Base-by-base conservation (phyloP, 2,113 vertebrate species). In the Myocastor coypus region DNA sequence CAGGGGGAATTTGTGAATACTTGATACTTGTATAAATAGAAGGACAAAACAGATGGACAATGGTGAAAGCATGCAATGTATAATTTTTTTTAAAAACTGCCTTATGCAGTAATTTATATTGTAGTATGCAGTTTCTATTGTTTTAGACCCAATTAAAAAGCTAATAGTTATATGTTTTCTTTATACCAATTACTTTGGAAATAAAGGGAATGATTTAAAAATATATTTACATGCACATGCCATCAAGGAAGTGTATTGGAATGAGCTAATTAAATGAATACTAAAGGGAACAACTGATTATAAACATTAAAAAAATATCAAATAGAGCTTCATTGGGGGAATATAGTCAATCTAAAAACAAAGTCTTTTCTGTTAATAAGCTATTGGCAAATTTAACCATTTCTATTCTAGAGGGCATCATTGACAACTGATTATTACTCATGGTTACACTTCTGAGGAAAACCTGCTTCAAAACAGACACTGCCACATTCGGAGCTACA, bases 71-170 rank as follows among this genome's bases (percentile, higher is more conserved):
- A 37, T 83, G 28, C 59, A 30, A 71, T 83, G 64, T 77, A 8
- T 12, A 89, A 97, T 93, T 68, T 57, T 73, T 37, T 1, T 9
- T 66, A 66, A 89, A 89, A 20, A 57, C 37, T 78, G n/a, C 40
- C 46, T 12, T 86, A 12, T 12, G 16, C 26, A 1, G 32, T 26
- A 55, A 42, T 92, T 92, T 90, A 81, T 20, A 63, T 26, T 50
- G 71, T 26, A 81, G 32, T 91, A 40, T 40, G 3, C 14, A 84
- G 63, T 87, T 83, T 93, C 32, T 81, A 86, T 94, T 93, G 75
- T 46, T 78, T 96, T 85, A 88, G 50, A 97, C 83, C 78, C 91
- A 81, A 97, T 97, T 96, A 77, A 94, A 87, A 91, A 7, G 73
- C 61, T 92, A 57, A 73, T 20, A 85, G 89, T 87, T 89, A 80